Base-by-base conservation (phyloP, 2,797 vertebrate species). In the Amniataba percoides region DNA sequence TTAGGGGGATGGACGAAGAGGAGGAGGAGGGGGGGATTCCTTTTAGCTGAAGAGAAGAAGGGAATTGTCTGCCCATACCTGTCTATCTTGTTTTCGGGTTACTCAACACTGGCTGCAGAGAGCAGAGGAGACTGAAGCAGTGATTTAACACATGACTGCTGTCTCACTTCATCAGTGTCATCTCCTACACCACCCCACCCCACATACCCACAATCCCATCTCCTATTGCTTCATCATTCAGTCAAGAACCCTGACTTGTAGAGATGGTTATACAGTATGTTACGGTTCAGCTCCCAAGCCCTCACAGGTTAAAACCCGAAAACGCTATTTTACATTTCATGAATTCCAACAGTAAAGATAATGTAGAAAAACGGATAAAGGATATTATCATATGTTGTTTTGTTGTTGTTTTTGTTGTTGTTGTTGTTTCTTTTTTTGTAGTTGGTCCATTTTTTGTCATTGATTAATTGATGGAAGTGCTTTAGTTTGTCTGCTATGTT, bases 101-200 rank as follows among this genome's bases (percentile, higher is more conserved):
- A 31, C 60, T 80, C 77, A 55, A 48, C 67, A 21, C 57, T 34
- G 82, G 67, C 71, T 82, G 76, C 82, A 78, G 69, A 74, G 80
- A 91, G 81, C 78, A 59, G 69, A 74, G 59, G 66, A 87, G 86
- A 82, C 70, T 74, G 81, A 77, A 74, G 73, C 72, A 62, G 77
- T 90, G 82, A 88, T 91, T 89, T 88, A 89, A 89, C 77, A 88
- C 85, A 87, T 81, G 78, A 91, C 87, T 87, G 84, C 81, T 83
- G 89, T 89, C 88, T 83, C 80, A 68, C 74, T 90, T 88, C 87
- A 89, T 91, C 90, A 85, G 69, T 81, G 76, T 88, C 81, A 88
- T 81, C 80, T 74, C 52, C 74, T 62, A 68, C 57, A 49, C 67
- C 58, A 55, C 67, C 43, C 67, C 45, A 18, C 57, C 36, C 71